phyloP scores from a whole-genome alignment of 2,888 invertebrate genomes.

The Exocentrus adspersus region DNA sequence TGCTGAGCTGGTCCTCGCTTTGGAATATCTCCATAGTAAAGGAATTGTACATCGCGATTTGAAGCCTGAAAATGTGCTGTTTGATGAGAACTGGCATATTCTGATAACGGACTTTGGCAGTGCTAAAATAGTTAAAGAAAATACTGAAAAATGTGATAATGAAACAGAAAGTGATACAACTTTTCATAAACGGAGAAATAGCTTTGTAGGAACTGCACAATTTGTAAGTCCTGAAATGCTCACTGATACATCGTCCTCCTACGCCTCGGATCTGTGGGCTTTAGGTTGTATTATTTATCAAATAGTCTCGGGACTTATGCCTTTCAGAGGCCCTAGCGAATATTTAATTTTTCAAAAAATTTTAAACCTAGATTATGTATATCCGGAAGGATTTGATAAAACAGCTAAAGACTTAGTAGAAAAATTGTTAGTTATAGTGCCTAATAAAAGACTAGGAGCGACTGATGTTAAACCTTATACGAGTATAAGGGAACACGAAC shows the following conservation, averaged over 20 bases:
- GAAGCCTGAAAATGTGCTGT: conserved; percentile 97
- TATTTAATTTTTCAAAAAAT: conserved; percentile 98
- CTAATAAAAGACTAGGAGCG: conserved; percentile 83
- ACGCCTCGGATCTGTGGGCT: conserved; percentile 95
- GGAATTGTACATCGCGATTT: conserved; percentile 95
- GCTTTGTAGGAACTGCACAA: conserved; percentile 88
- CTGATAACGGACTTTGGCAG: conserved; percentile 98
- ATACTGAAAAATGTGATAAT: conserved; percentile 47
- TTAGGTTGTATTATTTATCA: conserved; percentile 97
- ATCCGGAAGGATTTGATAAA: conserved; percentile 90
- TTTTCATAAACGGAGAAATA: conserved; percentile 66
- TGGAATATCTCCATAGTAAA: conserved; percentile 89
- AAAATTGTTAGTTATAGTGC: conserved; percentile 84
- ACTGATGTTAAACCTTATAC: conserved; percentile 79
- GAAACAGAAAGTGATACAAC: conserved; percentile 58
- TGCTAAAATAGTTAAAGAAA: conserved; percentile 78
- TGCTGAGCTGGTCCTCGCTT: conserved; percentile 90
- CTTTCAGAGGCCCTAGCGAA: conserved; percentile 79
- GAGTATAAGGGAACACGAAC: conserved; percentile 86
- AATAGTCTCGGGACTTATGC: conserved; percentile 83
- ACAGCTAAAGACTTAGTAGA: conserved; percentile 89
- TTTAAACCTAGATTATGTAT: conserved; percentile 87
- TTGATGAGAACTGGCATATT: conserved; percentile 96
- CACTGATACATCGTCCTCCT: conserved; percentile 78
- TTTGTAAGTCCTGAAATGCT: conserved; percentile 98